A percentile compares a stretch with the other conserved stretches of the same genome.
Conservation (phyloP, 2,888 invertebrate species). For the Lasioglossum malachurum region DNA sequence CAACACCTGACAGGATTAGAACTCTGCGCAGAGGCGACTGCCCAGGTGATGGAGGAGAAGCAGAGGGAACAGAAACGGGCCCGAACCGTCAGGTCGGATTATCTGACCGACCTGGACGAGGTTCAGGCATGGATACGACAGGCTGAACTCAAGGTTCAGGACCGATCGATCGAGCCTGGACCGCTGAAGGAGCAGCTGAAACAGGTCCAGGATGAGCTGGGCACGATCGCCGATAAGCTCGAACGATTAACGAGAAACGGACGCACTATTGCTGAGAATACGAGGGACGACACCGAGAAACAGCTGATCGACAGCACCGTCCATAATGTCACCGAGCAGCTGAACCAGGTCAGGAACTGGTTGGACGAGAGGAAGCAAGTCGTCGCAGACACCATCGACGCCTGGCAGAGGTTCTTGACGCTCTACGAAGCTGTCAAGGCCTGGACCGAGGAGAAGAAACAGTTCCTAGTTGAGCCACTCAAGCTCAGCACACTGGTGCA, state of each 20-base stretch:
- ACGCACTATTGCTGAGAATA: slow-evolving; percentile 91
- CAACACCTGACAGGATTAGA: slow-evolving; percentile 94
- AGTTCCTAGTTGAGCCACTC: slow-evolving; percentile 92
- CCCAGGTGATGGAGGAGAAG: slow-evolving; percentile 94
- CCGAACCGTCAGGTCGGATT: slow-evolving; percentile 92
- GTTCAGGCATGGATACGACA: slow-evolving; percentile 94
- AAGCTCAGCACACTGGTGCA: slow-evolving; percentile 92
- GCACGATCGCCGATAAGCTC: slow-evolving; percentile 90
- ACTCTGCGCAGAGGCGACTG: slow-evolving; percentile 91
- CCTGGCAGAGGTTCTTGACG: slow-evolving; percentile 94
- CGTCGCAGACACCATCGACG: slow-evolving; percentile 94
- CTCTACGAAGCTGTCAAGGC: slow-evolving; percentile 92
- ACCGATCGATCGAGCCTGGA: slow-evolving; percentile 92
- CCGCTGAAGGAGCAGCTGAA: slow-evolving; percentile 92
- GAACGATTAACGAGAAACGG: slow-evolving; percentile 93
- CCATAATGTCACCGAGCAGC: slow-evolving; percentile 91
- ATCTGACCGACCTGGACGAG: slow-evolving; percentile 91
- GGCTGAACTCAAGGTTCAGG: slow-evolving; percentile 93
- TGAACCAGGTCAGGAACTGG: slow-evolving; percentile 91
- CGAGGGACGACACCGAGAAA: slow-evolving; percentile 91
- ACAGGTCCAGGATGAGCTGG: slow-evolving; percentile 91
- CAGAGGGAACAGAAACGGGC: slow-evolving; percentile 95
- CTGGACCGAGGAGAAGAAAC: slow-evolving; percentile 94
- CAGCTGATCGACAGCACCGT: slow-evolving; percentile 91
- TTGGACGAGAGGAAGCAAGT: slow-evolving; percentile 93